Evolutionary conservation across 2,888 invertebrate genomes (phyloP), one percentile per base, ranked within the genome.

Genomic region (Ashinkailepas kermadecensis): DNA sequence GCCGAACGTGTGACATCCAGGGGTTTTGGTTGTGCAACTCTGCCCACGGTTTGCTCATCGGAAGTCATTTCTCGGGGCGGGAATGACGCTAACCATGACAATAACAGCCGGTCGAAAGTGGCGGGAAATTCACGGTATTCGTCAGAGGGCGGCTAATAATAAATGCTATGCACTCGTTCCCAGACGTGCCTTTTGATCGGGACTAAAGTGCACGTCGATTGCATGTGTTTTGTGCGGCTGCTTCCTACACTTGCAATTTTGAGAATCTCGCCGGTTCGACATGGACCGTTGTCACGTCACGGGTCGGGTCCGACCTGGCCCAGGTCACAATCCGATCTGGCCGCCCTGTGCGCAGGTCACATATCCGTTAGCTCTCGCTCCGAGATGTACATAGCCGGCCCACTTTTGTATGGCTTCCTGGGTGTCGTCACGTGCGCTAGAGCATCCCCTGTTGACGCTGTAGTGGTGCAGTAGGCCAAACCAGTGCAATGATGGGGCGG

Each of bases 401-500:
- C 39, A 39, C 10, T 65, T 65, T 65, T 65, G 65, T 65, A 65
- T 65, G 65, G 65, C 65, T 65, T 65, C 65, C 65, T 65, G 65
- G 13, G n/a, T 65, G 18, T n/a, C 65, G 65, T 65, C 65, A 13
- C 65, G 65, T 65, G 65, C 12, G n/a, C 65, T 65, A 65, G 65
- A 39, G 39, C 39, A 39, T 39, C 39, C 39, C 39, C 65, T 23
- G 65, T 65, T 23, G 23, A 23, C 23, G 7, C 23, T 65, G 65
- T n/a, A n/a, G 62, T 18, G 62, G 18, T 8, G 8, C 15, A 8
- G 18, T 64, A 64, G 62, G 65, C 23, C 65, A 23, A 9, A 65
- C 62, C 65, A 23, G 65, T 65, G 65, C 65, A 65, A 65, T 65
- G 65, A 65, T n/a, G 65, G 65, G 65, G 65, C 65, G 65, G 9